Base-by-base conservation (phyloP, 2,113 vertebrate species). In the Arothron firmamentum region DNA sequence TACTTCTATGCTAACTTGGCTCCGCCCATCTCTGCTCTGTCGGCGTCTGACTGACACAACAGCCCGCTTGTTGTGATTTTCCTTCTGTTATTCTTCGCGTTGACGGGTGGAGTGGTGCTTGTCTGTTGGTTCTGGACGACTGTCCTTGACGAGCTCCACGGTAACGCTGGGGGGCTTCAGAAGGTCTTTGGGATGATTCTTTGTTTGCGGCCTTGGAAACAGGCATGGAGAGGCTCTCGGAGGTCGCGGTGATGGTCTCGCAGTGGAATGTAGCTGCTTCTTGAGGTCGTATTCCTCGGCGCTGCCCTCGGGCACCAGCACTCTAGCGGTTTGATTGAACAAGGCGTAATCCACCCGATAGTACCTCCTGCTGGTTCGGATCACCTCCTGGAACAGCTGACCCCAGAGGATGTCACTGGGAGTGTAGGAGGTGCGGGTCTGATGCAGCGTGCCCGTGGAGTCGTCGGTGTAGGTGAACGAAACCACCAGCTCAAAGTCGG, bases 321-420 rank as follows among this genome's bases (percentile, higher is more conserved):
- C 93, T 54, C 93, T 93, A 0, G 88, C 90, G 0, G 94, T 99
- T n/a, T 94, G 90, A 61, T 99, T 92, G 55, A 99, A 99, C 72
- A 95, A 87, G 16, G 90, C 46, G 81, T 95, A 98, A 49, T 98
- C 93, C 49, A 98, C 95, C 42, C 88, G 92, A 78, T 96, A 98
- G 80, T 91, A 74, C 59, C 89, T 93, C 49, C 90, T 88, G 86
- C 89, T 93, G 17, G 94, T 87, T 0, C 90, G 83, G 74, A 98
- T 75, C 70, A 98, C 93, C 0, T 97, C 94, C 0, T 95, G 92
- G 74, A 99, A 99, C 50, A 93, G 73, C 6, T 94, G 93, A 6
- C 97, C 97, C 97, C 97, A 99, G 14, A 94, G 90, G 52, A 99
- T 96, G 75, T 99, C 96, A 0, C 88, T 70, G 1, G 94, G 92